A percentile compares a stretch with the other conserved stretches of the same genome.
Conservation (phyloP, 2,797 vertebrate species). For the Pelobates cultripes region DNA sequence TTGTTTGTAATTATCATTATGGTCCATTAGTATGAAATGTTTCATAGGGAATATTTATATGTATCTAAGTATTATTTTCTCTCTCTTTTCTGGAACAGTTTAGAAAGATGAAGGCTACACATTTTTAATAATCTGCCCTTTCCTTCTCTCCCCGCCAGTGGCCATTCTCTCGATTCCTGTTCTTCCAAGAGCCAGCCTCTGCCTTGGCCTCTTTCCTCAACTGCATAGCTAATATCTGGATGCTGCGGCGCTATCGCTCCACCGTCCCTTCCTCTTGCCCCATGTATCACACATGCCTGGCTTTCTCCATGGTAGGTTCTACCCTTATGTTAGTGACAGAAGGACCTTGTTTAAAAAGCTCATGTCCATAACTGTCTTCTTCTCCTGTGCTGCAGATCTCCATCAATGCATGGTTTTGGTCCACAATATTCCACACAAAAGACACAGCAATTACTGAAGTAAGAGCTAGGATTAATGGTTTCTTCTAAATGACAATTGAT, state of each 20-base stretch:
- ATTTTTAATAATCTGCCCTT: too few species aligned
- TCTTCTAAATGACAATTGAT: too few species aligned
- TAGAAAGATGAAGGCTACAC: too few species aligned
- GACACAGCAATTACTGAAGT: conserved; percentile 95
- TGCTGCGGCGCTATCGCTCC: conserved; percentile 88
- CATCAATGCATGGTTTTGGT: conserved; percentile 98
- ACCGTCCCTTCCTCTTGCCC: conserved; percentile 87
- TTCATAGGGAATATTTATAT: too few species aligned
- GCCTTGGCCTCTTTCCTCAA: conserved; percentile 93
- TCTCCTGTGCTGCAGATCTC: conserved; percentile 77
- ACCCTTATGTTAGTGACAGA: not conserved
- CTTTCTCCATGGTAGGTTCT: conserved; percentile 86
- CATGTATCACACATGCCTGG: conserved; percentile 93
- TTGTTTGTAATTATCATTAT: too few species aligned
- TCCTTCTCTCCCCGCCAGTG: conserved; percentile 71
- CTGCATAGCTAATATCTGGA: conserved; percentile 87
- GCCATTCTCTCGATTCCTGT: conserved; percentile 93
- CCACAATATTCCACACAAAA: conserved; percentile 91
- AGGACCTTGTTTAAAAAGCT: too few species aligned
- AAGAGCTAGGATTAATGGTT: conserved; percentile 37
- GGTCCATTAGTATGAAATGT: too few species aligned
- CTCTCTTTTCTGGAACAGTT: too few species aligned
- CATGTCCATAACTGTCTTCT: not conserved
- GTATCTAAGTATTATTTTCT: too few species aligned
- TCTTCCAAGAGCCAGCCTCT: conserved; percentile 93